Percentiles rank a stretch among this genome's conserved stretches.
phyloP scores from a whole-genome alignment of 2,113 vertebrate species.

The Nothobranchius kuhntae region DNA sequence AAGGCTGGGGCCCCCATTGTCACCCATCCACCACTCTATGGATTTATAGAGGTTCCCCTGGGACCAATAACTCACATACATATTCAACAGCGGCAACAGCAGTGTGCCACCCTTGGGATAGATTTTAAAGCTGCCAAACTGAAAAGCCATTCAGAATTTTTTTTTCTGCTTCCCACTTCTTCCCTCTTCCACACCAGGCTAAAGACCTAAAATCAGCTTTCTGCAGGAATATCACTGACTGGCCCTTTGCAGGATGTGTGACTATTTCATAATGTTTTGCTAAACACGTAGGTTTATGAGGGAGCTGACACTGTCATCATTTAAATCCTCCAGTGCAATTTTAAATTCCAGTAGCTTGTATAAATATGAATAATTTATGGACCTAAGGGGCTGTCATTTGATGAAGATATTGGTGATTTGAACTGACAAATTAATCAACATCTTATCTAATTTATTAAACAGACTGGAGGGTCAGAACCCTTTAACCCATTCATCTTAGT shows the following conservation, averaged over 20 bases:
- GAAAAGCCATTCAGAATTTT: slow-evolving; percentile 41
- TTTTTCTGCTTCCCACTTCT: slow-evolving; percentile 21
- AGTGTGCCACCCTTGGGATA: slow-evolving; percentile 56
- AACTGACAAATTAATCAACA: slow-evolving; percentile 60
- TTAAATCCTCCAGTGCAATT: slow-evolving; percentile 36
- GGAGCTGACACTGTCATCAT: slow-evolving; percentile 43
- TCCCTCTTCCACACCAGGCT: slow-evolving; percentile 12
- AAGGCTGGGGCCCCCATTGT: slow-evolving; percentile 56
- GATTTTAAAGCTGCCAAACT: slow-evolving; percentile 59
- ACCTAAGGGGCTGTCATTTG: slow-evolving; percentile 56
- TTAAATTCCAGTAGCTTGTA: slow-evolving; percentile 37
- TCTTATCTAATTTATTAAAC: slow-evolving; percentile 65
- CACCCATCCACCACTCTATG: slow-evolving; percentile 45
- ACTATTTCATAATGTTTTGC: slow-evolving; percentile 41
- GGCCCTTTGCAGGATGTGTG: slow-evolving; percentile 8
- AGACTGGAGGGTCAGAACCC: slow-evolving; percentile 48
- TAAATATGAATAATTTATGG: slow-evolving; percentile 62
- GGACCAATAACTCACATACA: slow-evolving; percentile 75
- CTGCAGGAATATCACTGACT: slow-evolving; percentile 25
- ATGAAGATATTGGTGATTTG: slow-evolving; percentile 66
- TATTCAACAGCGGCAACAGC: slow-evolving; percentile 73
- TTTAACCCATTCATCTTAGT: slow-evolving; percentile 58
- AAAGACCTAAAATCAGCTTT: slow-evolving; percentile 32
- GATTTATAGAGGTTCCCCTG: slow-evolving; percentile 68
- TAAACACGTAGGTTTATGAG: slow-evolving; percentile 48